Base-by-base conservation (phyloP, 2,888 invertebrate genomes). In the Onthophagus sagittarius region DNA sequence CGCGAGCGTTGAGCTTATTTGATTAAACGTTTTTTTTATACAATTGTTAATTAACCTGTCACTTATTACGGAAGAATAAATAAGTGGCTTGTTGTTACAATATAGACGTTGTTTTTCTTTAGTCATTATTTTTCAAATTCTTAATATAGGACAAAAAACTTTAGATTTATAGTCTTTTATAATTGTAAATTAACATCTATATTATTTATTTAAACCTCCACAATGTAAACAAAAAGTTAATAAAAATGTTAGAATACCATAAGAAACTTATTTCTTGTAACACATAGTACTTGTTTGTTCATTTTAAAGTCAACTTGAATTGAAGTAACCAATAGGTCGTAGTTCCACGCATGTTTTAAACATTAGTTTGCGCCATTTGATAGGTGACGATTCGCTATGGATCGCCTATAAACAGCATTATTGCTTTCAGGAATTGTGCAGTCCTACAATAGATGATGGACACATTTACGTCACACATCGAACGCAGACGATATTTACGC, bases 331-430 rank as follows among this genome's bases (percentile, higher is more conserved):
- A 53, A 53, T 53, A 53, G 39, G 39, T 23, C 23, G 23, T 15
- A 5, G 63, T 6, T 63, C 63, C 11, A 13, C 67, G 62, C 65
- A 69, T 73, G 73, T 71, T 73, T 73, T 73, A 71, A 71, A 73
- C 67, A 73, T 73, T 71, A 63, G 72, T 72, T 71, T 73, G 32
- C 64, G 64, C 23, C 63, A 67, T 62, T 53, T 53, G 39, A 53
- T 53, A 11, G 39, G 9, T 53, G 39, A 53, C 39, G 69, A 71
- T 71, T 73, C 71, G 63, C 63, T 69, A 67, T 15, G 67, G 67
- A 7, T 31, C 32, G 31, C 31, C 67, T 31, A 67, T 67, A 67
- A 67, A 67, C 23, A 67, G 67, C 32, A 23, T 67, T 67, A 67
- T 67, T 15, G 67, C 67, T 67, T 67, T 67, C 67, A 67, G 23